These are phyloP conservation scores for Xanthorhoe spadicearia DNA, from an alignment of 2,888 invertebrate species.

Conservation along the genomic window DNA sequence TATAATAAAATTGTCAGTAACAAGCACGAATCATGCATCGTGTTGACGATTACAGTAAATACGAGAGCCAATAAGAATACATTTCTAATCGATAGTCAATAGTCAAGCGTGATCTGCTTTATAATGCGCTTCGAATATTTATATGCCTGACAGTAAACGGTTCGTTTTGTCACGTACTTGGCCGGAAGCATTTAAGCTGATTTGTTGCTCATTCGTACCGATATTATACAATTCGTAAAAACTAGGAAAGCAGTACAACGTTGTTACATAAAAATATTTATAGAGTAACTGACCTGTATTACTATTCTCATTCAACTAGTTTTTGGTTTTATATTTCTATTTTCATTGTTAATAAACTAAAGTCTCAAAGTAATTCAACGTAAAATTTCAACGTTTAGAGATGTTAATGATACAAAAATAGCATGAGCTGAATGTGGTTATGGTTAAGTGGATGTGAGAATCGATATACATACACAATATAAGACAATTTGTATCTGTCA, in stretches of 20 bases:
- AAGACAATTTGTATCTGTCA: constrained; percentile 29
- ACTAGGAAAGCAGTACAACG: constrained; percentile 31
- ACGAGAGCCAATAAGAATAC: neutral
- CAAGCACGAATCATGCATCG: no score
- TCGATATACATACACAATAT: neutral
- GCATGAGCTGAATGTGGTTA: neutral
- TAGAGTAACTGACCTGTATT: constrained; percentile 12
- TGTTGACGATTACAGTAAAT: neutral
- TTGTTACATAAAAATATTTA: constrained; percentile 20
- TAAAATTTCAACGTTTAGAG: neutral
- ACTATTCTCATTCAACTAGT: constrained; percentile 1
- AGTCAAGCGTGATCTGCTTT: constrained; percentile 7
- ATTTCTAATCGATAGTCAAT: neutral
- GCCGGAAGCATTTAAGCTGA: constrained; percentile 40
- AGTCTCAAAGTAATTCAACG: no score
- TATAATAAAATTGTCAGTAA: no score
- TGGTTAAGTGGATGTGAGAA: neutral
- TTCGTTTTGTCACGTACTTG: constrained; percentile 41
- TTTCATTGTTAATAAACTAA: no score
- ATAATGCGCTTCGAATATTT: constrained; percentile 18
- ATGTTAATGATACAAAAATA: no score
- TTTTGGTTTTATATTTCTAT: no score
- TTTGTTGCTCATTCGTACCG: constrained; percentile 31
- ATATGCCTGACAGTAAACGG: constrained; percentile 31
- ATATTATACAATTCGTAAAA: constrained; percentile 31